A percentile compares a stretch with the other conserved stretches of the same genome.
phyloP scores from a whole-genome alignment of 2,113 vertebrate genomes.

The Bostrychus sinensis region DNA sequence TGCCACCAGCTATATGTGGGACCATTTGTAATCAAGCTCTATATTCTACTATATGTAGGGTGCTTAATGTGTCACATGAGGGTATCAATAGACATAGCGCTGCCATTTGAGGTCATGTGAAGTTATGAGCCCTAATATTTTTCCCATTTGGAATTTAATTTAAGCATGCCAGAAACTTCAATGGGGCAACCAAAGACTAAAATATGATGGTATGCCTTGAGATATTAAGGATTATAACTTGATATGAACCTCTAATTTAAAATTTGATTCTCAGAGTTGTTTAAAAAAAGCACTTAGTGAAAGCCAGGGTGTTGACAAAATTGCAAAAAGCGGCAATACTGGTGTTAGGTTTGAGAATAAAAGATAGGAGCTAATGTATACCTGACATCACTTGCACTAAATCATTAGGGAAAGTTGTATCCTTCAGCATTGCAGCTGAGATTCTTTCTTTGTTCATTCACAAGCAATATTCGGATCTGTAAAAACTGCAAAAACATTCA shows the following conservation, averaged over 20 bases:
- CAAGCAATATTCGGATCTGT: constrained; percentile 69
- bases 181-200: constrained; percentile 10
- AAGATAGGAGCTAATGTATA: constrained; percentile 50
- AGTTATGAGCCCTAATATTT: constrained; percentile 33
- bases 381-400: constrained; percentile 71
- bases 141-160: background rate
- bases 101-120: constrained; percentile 6
- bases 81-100: constrained; percentile 5
- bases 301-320: constrained; percentile 15
- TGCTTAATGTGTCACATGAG: constrained; percentile 19
- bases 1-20: constrained; percentile 19
- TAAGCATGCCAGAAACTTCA: background rate
- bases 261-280: background rate
- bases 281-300: constrained; percentile 28
- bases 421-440: constrained; percentile 42
- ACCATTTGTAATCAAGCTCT: constrained; percentile 32
- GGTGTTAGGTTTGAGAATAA: constrained; percentile 21
- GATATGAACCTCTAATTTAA: constrained; percentile 4
- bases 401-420: constrained; percentile 20
- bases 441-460: constrained; percentile 61
- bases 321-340: constrained; percentile 24
- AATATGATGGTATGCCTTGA: background rate
- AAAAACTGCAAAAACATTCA: constrained; percentile 39
- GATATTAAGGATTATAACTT: constrained; percentile 42
- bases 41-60: constrained; percentile 37